These are phyloP conservation scores for Litocranius walleri DNA, from an alignment of 2,113 vertebrate species.

Conservation along the genomic window DNA sequence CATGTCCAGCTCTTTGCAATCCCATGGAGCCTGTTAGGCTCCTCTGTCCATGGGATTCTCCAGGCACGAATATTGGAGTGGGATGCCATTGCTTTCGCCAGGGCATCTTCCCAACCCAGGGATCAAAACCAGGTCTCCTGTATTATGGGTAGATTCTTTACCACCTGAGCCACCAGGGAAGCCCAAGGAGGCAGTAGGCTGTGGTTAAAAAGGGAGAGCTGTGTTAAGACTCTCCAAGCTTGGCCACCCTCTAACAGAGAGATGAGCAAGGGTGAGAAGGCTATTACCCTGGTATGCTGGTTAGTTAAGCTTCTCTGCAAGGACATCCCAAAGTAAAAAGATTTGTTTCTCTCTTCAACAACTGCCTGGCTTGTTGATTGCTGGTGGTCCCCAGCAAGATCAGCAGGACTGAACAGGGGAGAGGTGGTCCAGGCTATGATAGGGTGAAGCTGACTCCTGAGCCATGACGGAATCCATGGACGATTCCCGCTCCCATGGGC, in stretches of 20 bases:
- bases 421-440: accelerated
- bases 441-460: not conserved
- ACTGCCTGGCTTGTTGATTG: not conserved
- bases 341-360: not conserved
- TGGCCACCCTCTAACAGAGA: not conserved
- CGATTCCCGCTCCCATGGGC: not conserved
- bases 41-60: not conserved
- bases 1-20: not conserved
- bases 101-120: not conserved
- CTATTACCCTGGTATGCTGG: not conserved
- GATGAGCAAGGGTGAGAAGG: not conserved
- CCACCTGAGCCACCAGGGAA: not conserved
- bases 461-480: not conserved
- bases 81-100: not conserved
- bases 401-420: not conserved
- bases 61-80: not conserved
- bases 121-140: not conserved
- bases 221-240: not conserved
- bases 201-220: not conserved
- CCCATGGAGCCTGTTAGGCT: not conserved
- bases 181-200: not conserved
- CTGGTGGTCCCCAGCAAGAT: not conserved
- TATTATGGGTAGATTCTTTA: not conserved
- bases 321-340: not conserved
- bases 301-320: not conserved